Percentiles rank a stretch among this genome's conserved stretches.
These are phyloP conservation scores for Vesta saturnalis DNA, from an alignment of 2,888 invertebrate species.

Conservation along the genomic window DNA sequence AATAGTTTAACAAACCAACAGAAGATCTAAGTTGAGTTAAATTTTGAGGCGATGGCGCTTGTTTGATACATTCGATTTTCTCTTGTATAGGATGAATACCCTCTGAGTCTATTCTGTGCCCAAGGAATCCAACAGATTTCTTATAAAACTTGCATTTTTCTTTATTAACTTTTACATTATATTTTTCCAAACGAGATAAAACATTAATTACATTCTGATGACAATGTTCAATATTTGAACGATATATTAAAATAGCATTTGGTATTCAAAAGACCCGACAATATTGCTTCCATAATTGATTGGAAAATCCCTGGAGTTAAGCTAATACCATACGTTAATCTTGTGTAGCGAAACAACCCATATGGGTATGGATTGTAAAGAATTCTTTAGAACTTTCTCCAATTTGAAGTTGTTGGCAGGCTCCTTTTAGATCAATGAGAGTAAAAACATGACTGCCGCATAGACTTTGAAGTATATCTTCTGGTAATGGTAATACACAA, in stretches of 20 bases:
- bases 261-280: no score
- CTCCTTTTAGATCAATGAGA: slow-evolving; percentile 47
- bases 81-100: neutral
- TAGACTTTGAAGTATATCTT: slow-evolving; percentile 50
- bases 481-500: slow-evolving; percentile 48
- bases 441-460: slow-evolving; percentile 45
- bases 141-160: neutral
- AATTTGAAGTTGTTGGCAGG: slow-evolving; percentile 48
- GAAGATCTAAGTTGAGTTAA: neutral
- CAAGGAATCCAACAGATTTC: neutral
- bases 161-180: neutral
- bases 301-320: no score
- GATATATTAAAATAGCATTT: neutral
- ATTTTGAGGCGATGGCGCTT: neutral
- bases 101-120: neutral
- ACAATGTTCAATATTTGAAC: neutral
- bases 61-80: neutral
- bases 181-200: neutral
- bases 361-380: slow-evolving; percentile 49
- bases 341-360: slow-evolving; percentile 31
- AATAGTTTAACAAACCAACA: neutral
- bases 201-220: neutral
- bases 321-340: no score
- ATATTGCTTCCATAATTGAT: no score
- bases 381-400: slow-evolving; percentile 41